Conservation (phyloP, 2,888 invertebrate genomes). For the Lymantria monacha region DNA sequence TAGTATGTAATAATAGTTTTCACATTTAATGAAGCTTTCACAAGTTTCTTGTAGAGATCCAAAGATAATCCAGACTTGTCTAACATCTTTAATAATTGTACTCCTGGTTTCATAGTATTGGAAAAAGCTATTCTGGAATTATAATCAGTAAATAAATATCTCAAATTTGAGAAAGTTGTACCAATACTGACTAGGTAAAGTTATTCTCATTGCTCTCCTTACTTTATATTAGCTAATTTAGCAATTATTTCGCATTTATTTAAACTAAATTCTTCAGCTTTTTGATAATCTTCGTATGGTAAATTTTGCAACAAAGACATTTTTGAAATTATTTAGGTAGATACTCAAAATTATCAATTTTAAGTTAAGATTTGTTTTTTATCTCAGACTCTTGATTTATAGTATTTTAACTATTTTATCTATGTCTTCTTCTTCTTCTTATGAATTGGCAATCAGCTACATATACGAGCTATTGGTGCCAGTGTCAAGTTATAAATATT, state of each 20-base stretch:
- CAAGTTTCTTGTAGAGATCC: slow-evolving; percentile 44
- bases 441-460: no score
- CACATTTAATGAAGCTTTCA: slow-evolving; percentile 33
- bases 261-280: slow-evolving; percentile 44
- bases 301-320: slow-evolving; percentile 67
- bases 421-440: no score
- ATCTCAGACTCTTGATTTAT: no score
- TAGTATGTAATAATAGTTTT: slow-evolving; percentile 57
- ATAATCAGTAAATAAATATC: background rate
- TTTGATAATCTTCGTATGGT: slow-evolving; percentile 59
- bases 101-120: slow-evolving; percentile 56
- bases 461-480: no score
- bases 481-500: no score
- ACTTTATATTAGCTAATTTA: slow-evolving; percentile 57
- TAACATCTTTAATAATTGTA: slow-evolving; percentile 57
- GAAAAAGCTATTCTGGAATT: slow-evolving; percentile 51
- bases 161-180: no score
- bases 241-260: slow-evolving; percentile 65
- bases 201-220: no score
- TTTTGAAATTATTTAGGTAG: slow-evolving; percentile 7
- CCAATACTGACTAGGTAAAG: no score
- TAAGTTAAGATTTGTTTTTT: no score
- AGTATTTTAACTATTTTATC: no score
- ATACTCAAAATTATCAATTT: no score
- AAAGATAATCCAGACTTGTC: slow-evolving; percentile 56